These are phyloP conservation scores for Sylvia borin DNA, from an alignment of 2,797 vertebrate species.

Conservation along the genomic window DNA sequence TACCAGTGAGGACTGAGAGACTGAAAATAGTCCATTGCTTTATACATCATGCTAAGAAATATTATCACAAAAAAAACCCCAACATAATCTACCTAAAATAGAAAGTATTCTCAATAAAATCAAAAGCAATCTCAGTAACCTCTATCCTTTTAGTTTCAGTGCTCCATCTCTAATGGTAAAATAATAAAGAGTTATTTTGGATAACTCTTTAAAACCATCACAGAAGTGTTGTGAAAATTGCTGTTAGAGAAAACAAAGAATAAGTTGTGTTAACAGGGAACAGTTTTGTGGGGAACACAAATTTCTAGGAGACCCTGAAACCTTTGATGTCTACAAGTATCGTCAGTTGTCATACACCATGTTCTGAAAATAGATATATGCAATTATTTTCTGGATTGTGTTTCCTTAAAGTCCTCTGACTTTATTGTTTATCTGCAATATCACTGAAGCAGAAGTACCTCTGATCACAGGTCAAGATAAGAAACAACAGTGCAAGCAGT, in stretches of 20 bases:
- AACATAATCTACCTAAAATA: neutral
- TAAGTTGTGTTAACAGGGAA: neutral
- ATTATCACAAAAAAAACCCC: neutral
- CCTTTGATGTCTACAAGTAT: neutral
- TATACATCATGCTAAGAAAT: neutral
- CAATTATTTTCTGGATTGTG: neutral
- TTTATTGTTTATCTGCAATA: neutral
- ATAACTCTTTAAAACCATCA: neutral
- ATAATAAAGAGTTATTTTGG: neutral
- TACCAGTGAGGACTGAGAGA: neutral
- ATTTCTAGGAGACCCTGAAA: neutral
- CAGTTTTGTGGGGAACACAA: neutral
- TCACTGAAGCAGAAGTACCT: neutral
- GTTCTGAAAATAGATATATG: neutral
- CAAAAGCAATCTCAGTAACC: neutral
- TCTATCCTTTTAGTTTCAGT: neutral
- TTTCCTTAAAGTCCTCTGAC: neutral
- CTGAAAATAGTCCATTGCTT: neutral
- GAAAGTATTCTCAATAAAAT: neutral
- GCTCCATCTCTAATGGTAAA: neutral
- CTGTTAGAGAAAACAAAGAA: neutral
- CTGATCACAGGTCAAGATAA: constrained; percentile 19
- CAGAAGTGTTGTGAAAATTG: neutral
- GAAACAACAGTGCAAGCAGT: neutral
- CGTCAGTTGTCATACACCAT: neutral